Evolutionary conservation across 2,797 vertebrate genomes (phyloP).

Genomic region (Poecilia wingei): DNA sequence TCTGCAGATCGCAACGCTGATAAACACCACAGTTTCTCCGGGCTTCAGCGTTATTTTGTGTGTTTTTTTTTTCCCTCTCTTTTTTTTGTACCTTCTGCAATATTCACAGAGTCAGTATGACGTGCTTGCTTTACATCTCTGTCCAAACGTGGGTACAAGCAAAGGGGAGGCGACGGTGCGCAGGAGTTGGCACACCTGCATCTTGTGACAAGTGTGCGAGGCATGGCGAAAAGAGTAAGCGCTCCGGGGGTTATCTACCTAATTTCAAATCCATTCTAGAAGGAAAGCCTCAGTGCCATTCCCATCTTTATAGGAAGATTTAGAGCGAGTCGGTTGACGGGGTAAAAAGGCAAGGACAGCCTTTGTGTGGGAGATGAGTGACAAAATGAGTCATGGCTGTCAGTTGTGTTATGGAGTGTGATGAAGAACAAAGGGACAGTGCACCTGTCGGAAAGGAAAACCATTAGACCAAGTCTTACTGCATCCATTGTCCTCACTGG

Average conservation of each 20-base stretch:
- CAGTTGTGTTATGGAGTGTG: slow-evolving; percentile 72
- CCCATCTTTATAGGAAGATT: slow-evolving; percentile 72
- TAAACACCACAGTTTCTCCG: slow-evolving; percentile 68
- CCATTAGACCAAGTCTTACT: slow-evolving; percentile 45
- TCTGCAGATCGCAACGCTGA: slow-evolving; percentile 74
- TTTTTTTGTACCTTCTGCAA: slow-evolving; percentile 55
- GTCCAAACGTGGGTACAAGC: slow-evolving; percentile 27
- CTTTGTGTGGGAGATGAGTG: slow-evolving; percentile 76
- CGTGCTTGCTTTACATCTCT: slow-evolving; percentile 62
- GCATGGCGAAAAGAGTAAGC: slow-evolving; percentile 51
- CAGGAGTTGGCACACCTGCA: slow-evolving; percentile 58
- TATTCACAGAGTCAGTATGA: slow-evolving; percentile 59
- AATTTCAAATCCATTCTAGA: slow-evolving; percentile 68
- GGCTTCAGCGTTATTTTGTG: slow-evolving; percentile 61
- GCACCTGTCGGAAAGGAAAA: slow-evolving; percentile 58
- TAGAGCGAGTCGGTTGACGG: slow-evolving; percentile 67
- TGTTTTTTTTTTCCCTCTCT: too few relatives aligned
- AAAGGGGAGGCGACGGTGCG: not conserved
- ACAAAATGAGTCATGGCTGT: slow-evolving; percentile 70
- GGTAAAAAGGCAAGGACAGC: slow-evolving; percentile 71
- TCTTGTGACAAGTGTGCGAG: slow-evolving; percentile 61
- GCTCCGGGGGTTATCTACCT: slow-evolving; percentile 69
- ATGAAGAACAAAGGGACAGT: slow-evolving; percentile 65
- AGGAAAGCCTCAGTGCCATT: slow-evolving; percentile 58
- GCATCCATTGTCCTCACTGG: slow-evolving; percentile 17